Evolutionary conservation across 2,113 vertebrate species (phyloP).

Genomic region (Saiga tatarica): DNA sequence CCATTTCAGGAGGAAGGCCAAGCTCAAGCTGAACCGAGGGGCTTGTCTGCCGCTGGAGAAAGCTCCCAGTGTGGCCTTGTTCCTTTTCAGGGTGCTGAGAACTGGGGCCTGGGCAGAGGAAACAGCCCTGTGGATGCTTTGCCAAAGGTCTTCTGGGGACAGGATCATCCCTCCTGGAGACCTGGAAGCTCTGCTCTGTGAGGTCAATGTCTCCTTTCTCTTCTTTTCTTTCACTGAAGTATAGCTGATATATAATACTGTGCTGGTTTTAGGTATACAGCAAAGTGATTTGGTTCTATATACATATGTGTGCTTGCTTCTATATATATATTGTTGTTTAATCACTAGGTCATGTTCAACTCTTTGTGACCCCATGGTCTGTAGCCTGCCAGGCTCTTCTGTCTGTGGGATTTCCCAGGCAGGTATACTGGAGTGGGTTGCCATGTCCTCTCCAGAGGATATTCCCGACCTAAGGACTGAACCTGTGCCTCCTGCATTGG

Average conservation of each 20-base stretch:
- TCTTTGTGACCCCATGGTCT: not conserved
- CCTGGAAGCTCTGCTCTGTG: not conserved
- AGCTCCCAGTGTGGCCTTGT: slow-evolving; percentile 28
- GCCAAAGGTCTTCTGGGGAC: not conserved
- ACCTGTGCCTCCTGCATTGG: not conserved
- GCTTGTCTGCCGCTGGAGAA: slow-evolving; percentile 64
- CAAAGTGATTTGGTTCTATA: not conserved
- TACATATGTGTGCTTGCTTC: not conserved
- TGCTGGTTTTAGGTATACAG: not conserved
- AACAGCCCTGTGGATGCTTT: not conserved
- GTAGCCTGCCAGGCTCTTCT: not conserved
- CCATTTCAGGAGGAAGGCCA: not conserved
- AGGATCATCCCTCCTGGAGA: not conserved
- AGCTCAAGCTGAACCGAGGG: not conserved
- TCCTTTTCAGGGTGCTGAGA: not conserved
- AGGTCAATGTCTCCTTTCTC: not conserved
- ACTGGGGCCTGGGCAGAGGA: not conserved
- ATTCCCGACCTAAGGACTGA: not conserved
- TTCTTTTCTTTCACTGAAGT: not conserved
- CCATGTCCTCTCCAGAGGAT: not conserved
- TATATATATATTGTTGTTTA: not conserved
- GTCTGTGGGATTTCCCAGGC: not conserved
- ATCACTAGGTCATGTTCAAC: not conserved
- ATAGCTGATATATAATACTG: not conserved
- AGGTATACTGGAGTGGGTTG: not conserved